Conservation (phyloP, 2,888 invertebrate genomes). For the Lepidochrysops patricia region DNA sequence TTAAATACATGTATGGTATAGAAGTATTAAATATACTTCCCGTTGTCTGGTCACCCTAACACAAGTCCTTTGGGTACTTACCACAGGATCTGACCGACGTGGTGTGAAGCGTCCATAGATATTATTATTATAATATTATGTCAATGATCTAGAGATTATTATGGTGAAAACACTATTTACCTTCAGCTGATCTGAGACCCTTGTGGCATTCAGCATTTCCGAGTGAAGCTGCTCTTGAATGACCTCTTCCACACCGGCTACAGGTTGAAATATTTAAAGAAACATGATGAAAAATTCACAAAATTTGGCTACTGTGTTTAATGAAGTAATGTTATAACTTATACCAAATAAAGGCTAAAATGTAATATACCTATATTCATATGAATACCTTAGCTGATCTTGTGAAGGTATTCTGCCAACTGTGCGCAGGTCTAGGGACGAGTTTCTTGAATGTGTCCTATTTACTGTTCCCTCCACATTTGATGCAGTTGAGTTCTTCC, state of each 20-base stretch:
- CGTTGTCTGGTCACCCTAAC: too few species aligned
- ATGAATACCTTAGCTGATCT: constrained; percentile 63
- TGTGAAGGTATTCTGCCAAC: constrained; percentile 68
- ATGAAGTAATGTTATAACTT: too few species aligned
- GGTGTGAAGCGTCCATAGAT: too few species aligned
- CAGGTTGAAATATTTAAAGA: constrained; percentile 22
- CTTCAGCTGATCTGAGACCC: constrained; percentile 56
- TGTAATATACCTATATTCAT: too few species aligned
- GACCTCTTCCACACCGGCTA: constrained; percentile 73
- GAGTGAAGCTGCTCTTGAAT: constrained; percentile 89
- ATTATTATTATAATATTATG: background rate
- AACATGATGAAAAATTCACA: too few species aligned
- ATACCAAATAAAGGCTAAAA: too few species aligned
- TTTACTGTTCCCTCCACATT: constrained; percentile 49
- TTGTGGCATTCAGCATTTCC: constrained; percentile 71
- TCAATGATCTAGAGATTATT: background rate
- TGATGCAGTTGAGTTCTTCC: constrained; percentile 61
- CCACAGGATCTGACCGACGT: too few species aligned
- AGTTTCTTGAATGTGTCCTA: constrained; percentile 83
- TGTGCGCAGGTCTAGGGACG: constrained; percentile 84
- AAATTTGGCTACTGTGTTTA: too few species aligned
- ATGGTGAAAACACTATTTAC: too few species aligned
- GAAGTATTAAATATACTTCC: too few species aligned
- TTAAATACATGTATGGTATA: constrained; percentile 15
- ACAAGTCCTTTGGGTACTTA: too few species aligned